A percentile compares a stretch with the other conserved stretches of the same genome.
phyloP scores from a whole-genome alignment of 23 tunicate genomes.

The Diplosoma virens region DNA sequence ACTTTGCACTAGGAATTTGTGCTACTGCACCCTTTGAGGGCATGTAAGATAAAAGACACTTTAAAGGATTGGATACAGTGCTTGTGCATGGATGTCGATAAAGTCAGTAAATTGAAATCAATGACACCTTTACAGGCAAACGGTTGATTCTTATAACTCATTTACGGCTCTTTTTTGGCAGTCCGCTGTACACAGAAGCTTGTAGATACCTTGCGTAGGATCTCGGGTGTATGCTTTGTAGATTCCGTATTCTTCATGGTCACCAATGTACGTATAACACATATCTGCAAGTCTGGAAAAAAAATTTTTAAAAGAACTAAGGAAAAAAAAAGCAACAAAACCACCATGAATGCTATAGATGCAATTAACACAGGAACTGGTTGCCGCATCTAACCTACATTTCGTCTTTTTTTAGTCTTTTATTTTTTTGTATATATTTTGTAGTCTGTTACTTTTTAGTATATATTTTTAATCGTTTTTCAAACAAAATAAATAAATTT shows the following conservation, averaged over 20 bases:
- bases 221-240: conserved; percentile 41
- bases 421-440: no score
- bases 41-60: no score
- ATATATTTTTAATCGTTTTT: no score
- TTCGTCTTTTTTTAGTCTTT: no score
- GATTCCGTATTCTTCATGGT: conserved; percentile 64
- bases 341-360: background rate
- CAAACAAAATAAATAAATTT: no score
- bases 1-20: no score
- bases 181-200: conserved; percentile 36
- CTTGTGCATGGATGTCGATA: no score
- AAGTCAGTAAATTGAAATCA: no score
- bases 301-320: background rate
- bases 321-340: background rate
- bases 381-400: background rate
- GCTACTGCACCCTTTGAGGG: no score
- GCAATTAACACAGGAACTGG: background rate
- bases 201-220: conserved; percentile 32
- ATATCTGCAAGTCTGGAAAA: conserved; percentile 58
- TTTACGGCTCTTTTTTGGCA: conserved; percentile 29
- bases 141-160: conserved; percentile 1
- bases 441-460: no score
- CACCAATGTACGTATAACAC: conserved; percentile 63
- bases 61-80: no score
- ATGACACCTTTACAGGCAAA: no score